These are phyloP conservation scores for Sipha maydis DNA, from an alignment of 2,888 invertebrate species.

Conservation along the genomic window DNA sequence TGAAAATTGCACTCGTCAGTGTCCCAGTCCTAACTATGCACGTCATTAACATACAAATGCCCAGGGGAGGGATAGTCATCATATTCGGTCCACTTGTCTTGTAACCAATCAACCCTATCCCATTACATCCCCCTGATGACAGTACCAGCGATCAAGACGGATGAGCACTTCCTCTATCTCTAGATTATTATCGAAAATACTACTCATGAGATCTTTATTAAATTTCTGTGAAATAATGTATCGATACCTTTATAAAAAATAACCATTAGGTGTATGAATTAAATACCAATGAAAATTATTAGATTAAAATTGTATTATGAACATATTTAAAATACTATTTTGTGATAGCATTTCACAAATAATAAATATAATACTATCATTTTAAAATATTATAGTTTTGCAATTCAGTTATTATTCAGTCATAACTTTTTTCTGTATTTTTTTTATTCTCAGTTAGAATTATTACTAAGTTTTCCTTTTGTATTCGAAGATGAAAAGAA, in stretches of 20 bases:
- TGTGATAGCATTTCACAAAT: too few species aligned
- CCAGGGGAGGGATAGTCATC: slow-evolving; percentile 61
- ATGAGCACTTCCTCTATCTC: slow-evolving; percentile 34
- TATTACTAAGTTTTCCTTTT: slow-evolving; percentile 60
- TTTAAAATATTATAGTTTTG: neutral
- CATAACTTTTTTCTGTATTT: slow-evolving; percentile 34
- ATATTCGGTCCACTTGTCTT: slow-evolving; percentile 62
- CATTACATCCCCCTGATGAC: slow-evolving; percentile 47
- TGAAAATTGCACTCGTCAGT: slow-evolving; percentile 62
- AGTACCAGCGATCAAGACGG: slow-evolving; percentile 46
- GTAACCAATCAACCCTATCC: slow-evolving; percentile 62
- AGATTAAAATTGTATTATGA: too few species aligned
- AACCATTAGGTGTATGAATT: neutral
- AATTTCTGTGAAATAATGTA: neutral
- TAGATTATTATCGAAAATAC: slow-evolving; percentile 14
- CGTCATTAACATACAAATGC: slow-evolving; percentile 62
- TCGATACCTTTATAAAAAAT: neutral
- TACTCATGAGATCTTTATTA: neutral
- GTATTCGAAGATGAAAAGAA: slow-evolving; percentile 56
- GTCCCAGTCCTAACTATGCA: slow-evolving; percentile 56
- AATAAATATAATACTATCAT: too few species aligned
- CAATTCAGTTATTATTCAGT: neutral
- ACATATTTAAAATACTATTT: too few species aligned
- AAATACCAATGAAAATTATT: neutral
- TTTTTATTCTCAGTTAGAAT: slow-evolving; percentile 24